Conservation (phyloP, 2,797 vertebrate genomes). For the Melanotaenia pygmaea region DNA sequence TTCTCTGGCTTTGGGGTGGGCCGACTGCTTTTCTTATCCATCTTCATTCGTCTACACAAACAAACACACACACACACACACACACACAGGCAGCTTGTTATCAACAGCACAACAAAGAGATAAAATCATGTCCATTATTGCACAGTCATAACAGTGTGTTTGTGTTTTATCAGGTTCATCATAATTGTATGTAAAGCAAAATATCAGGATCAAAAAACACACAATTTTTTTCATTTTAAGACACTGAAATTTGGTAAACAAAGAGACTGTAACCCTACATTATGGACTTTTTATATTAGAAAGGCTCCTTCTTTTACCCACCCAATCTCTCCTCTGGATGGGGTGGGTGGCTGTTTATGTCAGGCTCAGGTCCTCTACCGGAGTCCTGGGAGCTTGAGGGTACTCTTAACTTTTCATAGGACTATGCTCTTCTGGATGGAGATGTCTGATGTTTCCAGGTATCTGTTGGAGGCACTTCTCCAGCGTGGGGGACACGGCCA, state of each 20-base stretch:
- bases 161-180: conserved; percentile 16
- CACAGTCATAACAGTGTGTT: conserved; percentile 5
- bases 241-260: no score
- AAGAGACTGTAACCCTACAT: background rate
- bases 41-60: conserved; percentile 64
- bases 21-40: conserved; percentile 65
- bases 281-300: background rate
- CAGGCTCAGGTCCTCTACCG: no score
- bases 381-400: no score
- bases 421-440: no score
- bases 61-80: conserved; percentile 7
- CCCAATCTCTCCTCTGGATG: no score
- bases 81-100: background rate
- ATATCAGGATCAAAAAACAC: no score
- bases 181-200: background rate
- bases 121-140: background rate
- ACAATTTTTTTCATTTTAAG: no score
- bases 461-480: no score
- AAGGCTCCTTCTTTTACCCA: background rate
- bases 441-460: no score
- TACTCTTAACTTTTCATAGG: no score
- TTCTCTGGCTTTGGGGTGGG: conserved; percentile 81
- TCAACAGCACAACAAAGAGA: background rate
- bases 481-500: no score
- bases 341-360: no score